phyloP scores from a whole-genome alignment of 2,797 vertebrate species.

The Brachyalestes nurse region DNA sequence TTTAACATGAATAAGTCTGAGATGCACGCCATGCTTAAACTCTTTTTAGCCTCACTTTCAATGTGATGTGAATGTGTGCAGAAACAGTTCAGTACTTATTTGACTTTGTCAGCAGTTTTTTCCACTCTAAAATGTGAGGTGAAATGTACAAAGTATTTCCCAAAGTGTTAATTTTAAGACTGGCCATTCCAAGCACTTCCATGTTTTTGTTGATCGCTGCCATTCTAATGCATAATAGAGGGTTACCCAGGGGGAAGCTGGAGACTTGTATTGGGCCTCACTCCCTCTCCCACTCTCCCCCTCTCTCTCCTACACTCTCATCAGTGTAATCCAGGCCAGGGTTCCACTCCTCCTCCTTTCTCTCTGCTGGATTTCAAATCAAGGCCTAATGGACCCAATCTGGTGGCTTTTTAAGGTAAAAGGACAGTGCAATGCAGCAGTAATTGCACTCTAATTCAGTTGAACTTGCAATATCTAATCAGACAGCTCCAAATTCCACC shows the following conservation, averaged over 20 bases:
- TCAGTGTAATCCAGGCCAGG: conserved; percentile 57
- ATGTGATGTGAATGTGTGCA: not conserved
- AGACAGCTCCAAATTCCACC: conserved; percentile 68
- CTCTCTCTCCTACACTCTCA: conserved; percentile 38
- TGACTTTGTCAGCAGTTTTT: not conserved
- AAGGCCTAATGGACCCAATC: conserved; percentile 67
- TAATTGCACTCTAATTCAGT: conserved; percentile 73
- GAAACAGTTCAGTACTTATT: not conserved
- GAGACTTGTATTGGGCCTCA: conserved; percentile 41
- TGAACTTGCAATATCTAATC: conserved; percentile 71
- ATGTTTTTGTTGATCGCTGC: conserved; percentile 48
- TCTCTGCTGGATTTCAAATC: conserved; percentile 64
- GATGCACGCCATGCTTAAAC: not conserved
- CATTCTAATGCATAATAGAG: conserved; percentile 51
- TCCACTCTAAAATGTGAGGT: not conserved
- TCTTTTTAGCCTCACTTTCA: not conserved
- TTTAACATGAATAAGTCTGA: not conserved
- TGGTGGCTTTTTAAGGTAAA: conserved; percentile 67
- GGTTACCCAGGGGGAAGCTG: conserved; percentile 43
- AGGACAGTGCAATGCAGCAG: conserved; percentile 64
- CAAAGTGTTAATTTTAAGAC: conserved; percentile 10
- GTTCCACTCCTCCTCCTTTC: conserved; percentile 50
- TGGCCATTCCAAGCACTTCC: not conserved
- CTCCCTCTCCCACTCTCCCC: conserved; percentile 11
- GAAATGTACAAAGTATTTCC: conserved; percentile 13